These are phyloP conservation scores for Meganola albula DNA, from an alignment of 2,888 invertebrate species.

Conservation along the genomic window DNA sequence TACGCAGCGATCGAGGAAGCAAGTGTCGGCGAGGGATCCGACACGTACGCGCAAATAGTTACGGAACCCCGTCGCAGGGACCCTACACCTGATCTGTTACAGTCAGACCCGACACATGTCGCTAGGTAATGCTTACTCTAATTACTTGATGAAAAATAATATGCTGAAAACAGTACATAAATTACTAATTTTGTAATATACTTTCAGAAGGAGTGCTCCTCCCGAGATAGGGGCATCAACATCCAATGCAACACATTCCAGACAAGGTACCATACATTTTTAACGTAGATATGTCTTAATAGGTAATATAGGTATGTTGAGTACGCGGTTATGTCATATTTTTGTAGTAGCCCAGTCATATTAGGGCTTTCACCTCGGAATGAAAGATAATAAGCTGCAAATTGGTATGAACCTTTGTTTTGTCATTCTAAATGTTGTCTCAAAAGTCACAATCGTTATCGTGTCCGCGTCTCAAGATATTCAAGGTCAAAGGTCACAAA, in stretches of 20 bases:
- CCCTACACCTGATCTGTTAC: slow-evolving; percentile 30
- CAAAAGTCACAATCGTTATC: too few species aligned
- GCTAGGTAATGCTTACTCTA: slow-evolving; percentile 33
- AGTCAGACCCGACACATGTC: slow-evolving; percentile 32
- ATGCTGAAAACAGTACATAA: background rate
- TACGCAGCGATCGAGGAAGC: slow-evolving; percentile 94
- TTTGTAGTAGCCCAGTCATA: too few species aligned
- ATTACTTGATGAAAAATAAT: background rate
- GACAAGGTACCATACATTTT: slow-evolving; percentile 53
- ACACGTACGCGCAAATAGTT: slow-evolving; percentile 91
- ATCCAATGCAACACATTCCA: slow-evolving; percentile 60
- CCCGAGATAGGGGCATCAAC: slow-evolving; percentile 59
- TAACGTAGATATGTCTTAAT: background rate
- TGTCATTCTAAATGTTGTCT: too few species aligned
- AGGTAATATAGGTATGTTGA: too few species aligned
- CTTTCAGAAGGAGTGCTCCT: slow-evolving; percentile 58
- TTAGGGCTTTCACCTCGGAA: too few species aligned
- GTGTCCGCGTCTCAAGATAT: too few species aligned
- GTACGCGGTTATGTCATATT: too few species aligned
- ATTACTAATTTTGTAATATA: background rate
- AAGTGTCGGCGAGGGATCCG: slow-evolving; percentile 84
- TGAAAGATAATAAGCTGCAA: too few species aligned
- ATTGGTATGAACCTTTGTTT: too few species aligned
- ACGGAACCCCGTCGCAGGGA: slow-evolving; percentile 48
- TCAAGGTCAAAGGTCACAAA: too few species aligned